Conservation (phyloP, 2,888 invertebrate genomes). For the Escarpia spicata region DNA sequence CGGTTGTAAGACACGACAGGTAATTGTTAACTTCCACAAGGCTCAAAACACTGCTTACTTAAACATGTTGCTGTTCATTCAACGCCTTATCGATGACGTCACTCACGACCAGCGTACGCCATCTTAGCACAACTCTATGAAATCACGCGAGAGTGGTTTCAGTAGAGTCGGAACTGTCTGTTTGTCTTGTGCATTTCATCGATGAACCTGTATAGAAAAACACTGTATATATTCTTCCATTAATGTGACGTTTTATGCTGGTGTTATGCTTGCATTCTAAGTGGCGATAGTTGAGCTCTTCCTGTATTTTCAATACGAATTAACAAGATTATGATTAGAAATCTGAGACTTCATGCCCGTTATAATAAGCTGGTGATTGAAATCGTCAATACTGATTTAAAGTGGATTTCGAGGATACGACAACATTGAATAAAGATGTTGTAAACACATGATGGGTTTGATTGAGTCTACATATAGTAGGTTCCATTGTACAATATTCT, state of each 20-base stretch:
- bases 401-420: no score
- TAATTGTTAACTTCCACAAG: neutral
- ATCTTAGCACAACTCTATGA: neutral
- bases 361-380: no score
- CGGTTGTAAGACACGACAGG: neutral
- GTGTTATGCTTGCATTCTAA: neutral
- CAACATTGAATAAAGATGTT: no score
- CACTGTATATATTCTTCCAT: neutral
- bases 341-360: no score
- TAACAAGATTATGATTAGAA: no score
- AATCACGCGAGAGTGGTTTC: neutral
- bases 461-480: no score
- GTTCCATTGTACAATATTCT: no score
- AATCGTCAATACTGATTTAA: no score
- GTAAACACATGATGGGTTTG: no score
- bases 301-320: neutral
- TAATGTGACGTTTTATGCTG: neutral
- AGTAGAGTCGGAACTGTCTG: conserved; percentile 24
- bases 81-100: neutral
- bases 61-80: neutral
- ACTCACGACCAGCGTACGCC: neutral
- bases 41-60: neutral
- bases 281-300: neutral
- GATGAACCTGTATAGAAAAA: conserved; percentile 20
- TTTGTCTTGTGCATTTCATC: conserved; percentile 26